Conservation (phyloP, 2,888 invertebrate species). For the Patella pellucida region DNA sequence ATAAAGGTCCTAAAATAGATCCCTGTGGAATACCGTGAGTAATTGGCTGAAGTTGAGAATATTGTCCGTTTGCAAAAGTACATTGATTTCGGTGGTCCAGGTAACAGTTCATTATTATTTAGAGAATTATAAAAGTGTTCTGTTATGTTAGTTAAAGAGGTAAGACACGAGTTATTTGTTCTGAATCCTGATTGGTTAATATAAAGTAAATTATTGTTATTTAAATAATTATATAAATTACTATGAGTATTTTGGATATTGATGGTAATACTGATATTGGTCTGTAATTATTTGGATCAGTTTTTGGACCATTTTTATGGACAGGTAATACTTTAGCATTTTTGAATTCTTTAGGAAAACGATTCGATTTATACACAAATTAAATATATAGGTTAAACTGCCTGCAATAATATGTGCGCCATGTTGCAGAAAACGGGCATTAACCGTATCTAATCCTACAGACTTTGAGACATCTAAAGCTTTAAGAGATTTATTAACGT, state of each 20-base stretch:
- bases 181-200: background rate
- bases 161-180: background rate
- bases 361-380: background rate
- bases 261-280: background rate
- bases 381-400: background rate
- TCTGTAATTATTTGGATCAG: background rate
- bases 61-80: background rate
- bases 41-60: background rate
- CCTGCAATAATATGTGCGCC: background rate
- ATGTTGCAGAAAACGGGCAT: background rate
- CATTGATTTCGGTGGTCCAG: background rate
- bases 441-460: background rate
- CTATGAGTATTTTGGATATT: background rate
- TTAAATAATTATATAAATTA: background rate
- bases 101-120: background rate
- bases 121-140: background rate
- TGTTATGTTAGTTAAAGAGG: background rate
- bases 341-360: background rate
- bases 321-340: background rate
- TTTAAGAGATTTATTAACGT: no score
- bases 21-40: background rate
- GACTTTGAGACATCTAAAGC: background rate
- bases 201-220: slow-evolving; percentile 7
- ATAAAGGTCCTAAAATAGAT: background rate
- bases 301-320: background rate